Percentiles rank a stretch among this genome's conserved stretches.
phyloP scores from a whole-genome alignment of 1,140 invertebrate genomes.

The Theocolax elegans region DNA sequence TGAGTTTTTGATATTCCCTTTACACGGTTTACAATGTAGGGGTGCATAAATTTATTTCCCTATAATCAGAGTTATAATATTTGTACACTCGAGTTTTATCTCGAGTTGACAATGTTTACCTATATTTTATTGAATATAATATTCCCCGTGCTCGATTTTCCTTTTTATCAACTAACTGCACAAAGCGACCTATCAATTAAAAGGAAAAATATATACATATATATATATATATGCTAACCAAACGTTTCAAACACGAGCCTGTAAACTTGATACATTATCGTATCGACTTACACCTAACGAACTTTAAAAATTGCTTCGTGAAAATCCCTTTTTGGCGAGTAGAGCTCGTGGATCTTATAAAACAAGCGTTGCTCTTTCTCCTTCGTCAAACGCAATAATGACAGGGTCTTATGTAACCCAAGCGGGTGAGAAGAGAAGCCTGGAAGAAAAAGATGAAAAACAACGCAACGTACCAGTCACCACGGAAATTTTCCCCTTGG shows the following conservation, averaged over 20 bases:
- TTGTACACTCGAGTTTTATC: too few species aligned
- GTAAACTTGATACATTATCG: not conserved
- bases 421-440: not conserved
- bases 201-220: too few species aligned
- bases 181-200: too few species aligned
- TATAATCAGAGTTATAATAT: too few species aligned
- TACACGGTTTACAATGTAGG: too few species aligned
- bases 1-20: too few species aligned
- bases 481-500: not conserved
- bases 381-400: not conserved
- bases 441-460: not conserved
- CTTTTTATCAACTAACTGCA: too few species aligned
- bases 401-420: conserved; percentile 7
- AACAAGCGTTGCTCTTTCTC: not conserved
- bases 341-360: not conserved
- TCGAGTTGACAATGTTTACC: too few species aligned
- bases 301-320: not conserved
- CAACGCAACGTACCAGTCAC: not conserved
- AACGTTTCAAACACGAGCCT: not conserved
- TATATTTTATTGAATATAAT: too few species aligned
- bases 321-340: not conserved
- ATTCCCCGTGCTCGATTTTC: too few species aligned
- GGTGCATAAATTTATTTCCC: too few species aligned
- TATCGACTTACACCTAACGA: not conserved
- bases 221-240: too few species aligned